Evolutionary conservation across 2,797 vertebrate genomes (phyloP).

Genomic region (Rousettus madagascariensis): DNA sequence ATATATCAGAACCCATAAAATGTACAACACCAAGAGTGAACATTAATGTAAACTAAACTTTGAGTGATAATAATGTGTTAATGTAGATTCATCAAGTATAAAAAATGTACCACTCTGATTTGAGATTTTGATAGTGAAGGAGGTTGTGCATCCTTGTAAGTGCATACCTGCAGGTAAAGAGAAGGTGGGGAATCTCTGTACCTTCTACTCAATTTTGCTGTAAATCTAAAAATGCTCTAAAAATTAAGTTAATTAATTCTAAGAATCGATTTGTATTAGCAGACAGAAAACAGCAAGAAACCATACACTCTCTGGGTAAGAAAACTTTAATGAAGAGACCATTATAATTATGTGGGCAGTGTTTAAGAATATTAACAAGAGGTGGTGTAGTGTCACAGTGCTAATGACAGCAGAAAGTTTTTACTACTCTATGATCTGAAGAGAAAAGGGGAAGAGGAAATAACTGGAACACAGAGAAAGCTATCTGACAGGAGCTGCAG

Average conservation of each 20-base stretch:
- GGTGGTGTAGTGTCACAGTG: too few relatives aligned
- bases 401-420: not conserved
- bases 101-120: not conserved
- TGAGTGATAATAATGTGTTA: not conserved
- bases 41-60: not conserved
- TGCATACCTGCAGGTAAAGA: not conserved
- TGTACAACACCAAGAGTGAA: not conserved
- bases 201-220: not conserved
- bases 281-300: not conserved
- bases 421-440: not conserved
- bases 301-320: not conserved
- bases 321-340: not conserved
- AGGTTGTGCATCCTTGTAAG: not conserved
- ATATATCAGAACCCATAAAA: not conserved
- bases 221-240: not conserved
- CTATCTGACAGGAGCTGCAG: not conserved
- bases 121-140: not conserved
- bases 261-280: not conserved
- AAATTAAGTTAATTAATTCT: not conserved
- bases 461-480: not conserved
- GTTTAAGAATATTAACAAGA: not conserved
- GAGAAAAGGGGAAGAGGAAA: not conserved
- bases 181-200: not conserved
- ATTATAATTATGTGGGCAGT: not conserved
- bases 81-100: not conserved